Percentiles rank a stretch among this genome's conserved stretches.
Conservation (phyloP, 2,113 vertebrate species). For the Crotophaga sulcirostris region DNA sequence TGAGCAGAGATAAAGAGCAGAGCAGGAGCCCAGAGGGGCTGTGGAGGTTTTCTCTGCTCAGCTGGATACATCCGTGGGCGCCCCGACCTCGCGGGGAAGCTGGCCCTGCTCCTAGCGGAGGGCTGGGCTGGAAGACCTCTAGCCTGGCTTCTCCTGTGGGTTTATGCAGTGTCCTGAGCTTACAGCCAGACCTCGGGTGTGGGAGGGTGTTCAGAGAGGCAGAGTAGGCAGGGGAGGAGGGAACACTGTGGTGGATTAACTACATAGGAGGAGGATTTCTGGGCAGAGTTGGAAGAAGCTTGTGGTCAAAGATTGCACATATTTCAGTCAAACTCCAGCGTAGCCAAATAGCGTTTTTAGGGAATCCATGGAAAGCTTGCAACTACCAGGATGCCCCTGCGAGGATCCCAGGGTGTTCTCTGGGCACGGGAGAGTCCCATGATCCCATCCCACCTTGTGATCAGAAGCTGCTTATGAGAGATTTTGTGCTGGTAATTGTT, state of each 20-base stretch:
- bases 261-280: not conserved
- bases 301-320: not conserved
- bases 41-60: not conserved
- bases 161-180: rapidly evolving
- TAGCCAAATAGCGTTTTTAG: not conserved
- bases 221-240: not conserved
- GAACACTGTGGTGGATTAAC: rapidly evolving
- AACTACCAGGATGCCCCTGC: not conserved
- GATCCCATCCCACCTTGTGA: not conserved
- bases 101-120: not conserved
- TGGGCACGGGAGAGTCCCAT: rapidly evolving
- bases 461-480: not conserved
- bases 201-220: not conserved
- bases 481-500: slow-evolving; percentile 72
- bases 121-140: not conserved
- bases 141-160: not conserved
- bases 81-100: not conserved
- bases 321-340: not conserved
- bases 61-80: not conserved
- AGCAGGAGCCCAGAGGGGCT: not conserved
- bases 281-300: not conserved
- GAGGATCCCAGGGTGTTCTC: not conserved
- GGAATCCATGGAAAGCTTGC: not conserved
- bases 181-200: not conserved
- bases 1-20: not conserved